phyloP scores from a whole-genome alignment of 1,140 invertebrate species.

The Drosophila parvula region DNA sequence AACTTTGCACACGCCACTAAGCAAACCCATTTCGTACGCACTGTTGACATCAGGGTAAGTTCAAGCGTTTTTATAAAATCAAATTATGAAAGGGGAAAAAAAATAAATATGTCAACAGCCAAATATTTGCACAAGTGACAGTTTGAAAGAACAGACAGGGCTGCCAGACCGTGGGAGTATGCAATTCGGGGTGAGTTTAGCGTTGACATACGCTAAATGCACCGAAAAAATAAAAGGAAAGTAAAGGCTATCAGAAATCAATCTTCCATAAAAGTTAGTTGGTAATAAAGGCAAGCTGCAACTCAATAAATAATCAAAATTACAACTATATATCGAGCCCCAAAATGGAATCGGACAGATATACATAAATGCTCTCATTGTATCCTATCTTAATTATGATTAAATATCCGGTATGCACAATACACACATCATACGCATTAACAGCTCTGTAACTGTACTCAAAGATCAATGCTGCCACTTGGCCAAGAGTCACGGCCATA shows the following conservation, averaged over 20 bases:
- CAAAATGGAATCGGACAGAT: not conserved
- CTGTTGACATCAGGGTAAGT: slow-evolving; percentile 42
- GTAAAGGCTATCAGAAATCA: not conserved
- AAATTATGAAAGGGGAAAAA: slow-evolving; percentile 54
- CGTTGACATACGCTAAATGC: not conserved
- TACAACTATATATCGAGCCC: not conserved
- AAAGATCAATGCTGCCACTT: slow-evolving; percentile 13
- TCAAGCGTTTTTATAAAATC: slow-evolving; percentile 48
- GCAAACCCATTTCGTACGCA: slow-evolving; percentile 59
- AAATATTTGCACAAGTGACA: slow-evolving; percentile 57
- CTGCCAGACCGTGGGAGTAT: slow-evolving; percentile 7
- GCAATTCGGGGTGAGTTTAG: not conserved
- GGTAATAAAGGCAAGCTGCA: too few relatives aligned
- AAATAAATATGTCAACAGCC: slow-evolving; percentile 56
- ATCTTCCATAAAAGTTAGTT: too few relatives aligned
- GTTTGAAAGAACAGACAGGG: not conserved
- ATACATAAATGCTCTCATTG: not conserved
- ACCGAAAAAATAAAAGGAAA: not conserved
- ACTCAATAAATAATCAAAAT: not conserved
- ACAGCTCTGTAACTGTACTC: slow-evolving; percentile 37
- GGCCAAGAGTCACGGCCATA: slow-evolving; percentile 38
- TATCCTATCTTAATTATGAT: not conserved
- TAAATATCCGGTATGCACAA: not conserved
- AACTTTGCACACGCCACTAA: slow-evolving; percentile 56
- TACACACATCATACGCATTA: slow-evolving; percentile 7